A percentile compares a stretch with the other conserved stretches of the same genome.
phyloP scores from a whole-genome alignment of 1,140 invertebrate genomes.

The Charaxes varanes region DNA sequence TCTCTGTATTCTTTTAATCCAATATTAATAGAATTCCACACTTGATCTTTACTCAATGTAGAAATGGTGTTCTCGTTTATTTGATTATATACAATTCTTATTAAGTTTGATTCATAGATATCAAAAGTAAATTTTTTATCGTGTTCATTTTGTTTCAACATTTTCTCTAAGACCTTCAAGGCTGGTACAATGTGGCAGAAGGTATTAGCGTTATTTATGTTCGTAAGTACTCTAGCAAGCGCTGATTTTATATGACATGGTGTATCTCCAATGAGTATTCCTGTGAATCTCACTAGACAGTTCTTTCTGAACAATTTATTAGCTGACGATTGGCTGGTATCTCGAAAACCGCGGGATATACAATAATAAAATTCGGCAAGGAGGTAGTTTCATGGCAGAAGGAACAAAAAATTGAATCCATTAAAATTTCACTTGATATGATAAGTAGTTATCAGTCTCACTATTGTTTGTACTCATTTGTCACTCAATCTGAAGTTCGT shows the following conservation, averaged over 20 bases:
- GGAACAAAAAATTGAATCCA: no score
- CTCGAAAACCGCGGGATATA: no score
- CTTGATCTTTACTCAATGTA: constrained; percentile 41
- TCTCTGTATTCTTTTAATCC: constrained; percentile 60
- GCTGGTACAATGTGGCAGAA: constrained; percentile 40
- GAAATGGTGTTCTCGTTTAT: constrained; percentile 54
- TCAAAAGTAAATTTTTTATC: constrained; percentile 47
- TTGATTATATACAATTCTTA: constrained; percentile 56
- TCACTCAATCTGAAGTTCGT: no score
- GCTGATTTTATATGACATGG: constrained; percentile 49
- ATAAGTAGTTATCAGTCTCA: no score
- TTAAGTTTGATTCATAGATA: constrained; percentile 60
- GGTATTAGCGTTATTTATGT: constrained; percentile 35
- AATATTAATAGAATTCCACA: constrained; percentile 63
- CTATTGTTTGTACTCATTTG: no score
- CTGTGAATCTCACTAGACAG: constrained; percentile 42
- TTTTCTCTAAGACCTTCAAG: constrained; percentile 35
- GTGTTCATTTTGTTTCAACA: constrained; percentile 27
- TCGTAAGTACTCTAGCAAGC: constrained; percentile 40
- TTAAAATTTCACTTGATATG: no score
- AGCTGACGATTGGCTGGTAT: constrained; percentile 26
- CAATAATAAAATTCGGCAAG: no score
- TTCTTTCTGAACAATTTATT: constrained; percentile 55
- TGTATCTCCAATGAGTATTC: constrained; percentile 37
- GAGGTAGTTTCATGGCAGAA: no score